These are phyloP conservation scores for Darevskia nairensis DNA, from an alignment of 2,797 vertebrate species.

Conservation along the genomic window DNA sequence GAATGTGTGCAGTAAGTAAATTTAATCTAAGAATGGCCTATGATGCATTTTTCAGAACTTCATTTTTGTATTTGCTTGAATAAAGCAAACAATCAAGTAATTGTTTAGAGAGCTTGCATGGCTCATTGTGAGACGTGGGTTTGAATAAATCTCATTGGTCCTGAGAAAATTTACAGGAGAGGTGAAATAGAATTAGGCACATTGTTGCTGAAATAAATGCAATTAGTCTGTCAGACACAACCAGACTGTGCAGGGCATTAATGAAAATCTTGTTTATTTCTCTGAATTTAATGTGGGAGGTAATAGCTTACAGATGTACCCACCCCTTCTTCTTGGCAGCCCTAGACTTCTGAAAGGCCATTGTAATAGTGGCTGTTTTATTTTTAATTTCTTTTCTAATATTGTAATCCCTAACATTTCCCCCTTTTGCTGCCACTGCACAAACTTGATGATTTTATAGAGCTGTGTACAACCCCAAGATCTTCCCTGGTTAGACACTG, in stretches of 20 bases:
- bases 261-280: not conserved
- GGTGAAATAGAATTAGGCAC: not conserved
- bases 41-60: not conserved
- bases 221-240: not conserved
- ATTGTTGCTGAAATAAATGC: not conserved
- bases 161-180: not conserved
- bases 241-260: not conserved
- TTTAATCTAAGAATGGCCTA: not conserved
- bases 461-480: not conserved
- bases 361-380: not conserved
- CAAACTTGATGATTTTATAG: not conserved
- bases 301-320: not conserved
- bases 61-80: not conserved
- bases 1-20: constrained; percentile 95
- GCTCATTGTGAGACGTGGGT: not conserved
- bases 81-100: not conserved
- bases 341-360: not conserved
- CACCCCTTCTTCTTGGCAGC: too few species aligned
- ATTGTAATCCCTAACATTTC: not conserved
- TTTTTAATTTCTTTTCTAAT: not conserved
- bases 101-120: not conserved
- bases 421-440: not conserved
- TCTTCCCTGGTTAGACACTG: not conserved
- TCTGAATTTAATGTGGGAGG: not conserved
- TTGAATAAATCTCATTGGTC: not conserved